Evolutionary conservation across 1,140 invertebrate genomes (phyloP).

Genomic region (Lordiphosa mommai): DNA sequence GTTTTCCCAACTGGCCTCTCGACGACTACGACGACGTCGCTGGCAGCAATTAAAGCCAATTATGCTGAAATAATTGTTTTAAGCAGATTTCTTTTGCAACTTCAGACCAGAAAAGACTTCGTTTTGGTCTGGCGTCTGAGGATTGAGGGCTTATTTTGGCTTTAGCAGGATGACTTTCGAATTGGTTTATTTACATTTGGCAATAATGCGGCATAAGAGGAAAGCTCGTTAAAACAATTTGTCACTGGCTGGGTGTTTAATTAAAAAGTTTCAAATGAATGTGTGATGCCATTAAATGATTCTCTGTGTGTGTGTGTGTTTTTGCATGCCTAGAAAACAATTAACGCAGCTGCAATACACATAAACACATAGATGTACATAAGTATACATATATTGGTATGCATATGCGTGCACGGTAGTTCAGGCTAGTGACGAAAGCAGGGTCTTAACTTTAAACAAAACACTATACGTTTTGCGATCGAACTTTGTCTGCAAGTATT

Average conservation of each 20-base stretch:
- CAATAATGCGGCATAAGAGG: slow-evolving; percentile 1
- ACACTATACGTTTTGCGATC: no score
- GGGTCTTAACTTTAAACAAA: no score
- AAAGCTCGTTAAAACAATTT: slow-evolving; percentile 72
- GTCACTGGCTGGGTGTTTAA: slow-evolving; percentile 66
- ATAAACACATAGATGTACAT: slow-evolving; percentile 1
- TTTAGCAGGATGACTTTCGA: slow-evolving; percentile 34
- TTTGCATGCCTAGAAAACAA: slow-evolving; percentile 57
- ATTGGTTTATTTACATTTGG: slow-evolving; percentile 47
- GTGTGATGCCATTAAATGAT: slow-evolving; percentile 48
- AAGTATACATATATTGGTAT: slow-evolving; percentile 5
- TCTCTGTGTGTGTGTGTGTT: slow-evolving; percentile 28
- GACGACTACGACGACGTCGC: slow-evolving; percentile 30
- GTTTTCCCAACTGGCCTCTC: slow-evolving; percentile 37
- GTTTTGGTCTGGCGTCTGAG: slow-evolving; percentile 17
- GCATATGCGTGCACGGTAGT: neutral
- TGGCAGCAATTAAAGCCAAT: slow-evolving; percentile 78
- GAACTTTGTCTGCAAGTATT: no score
- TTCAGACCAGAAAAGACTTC: slow-evolving; percentile 16
- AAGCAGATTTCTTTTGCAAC: slow-evolving; percentile 63
- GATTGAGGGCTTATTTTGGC: slow-evolving; percentile 4
- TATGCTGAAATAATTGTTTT: slow-evolving; percentile 79
- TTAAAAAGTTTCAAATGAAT: slow-evolving; percentile 69
- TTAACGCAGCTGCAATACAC: slow-evolving; percentile 57
- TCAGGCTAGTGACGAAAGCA: no score